Conservation (phyloP, 2,888 invertebrate species). For the Choristoneura rosaceana region DNA sequence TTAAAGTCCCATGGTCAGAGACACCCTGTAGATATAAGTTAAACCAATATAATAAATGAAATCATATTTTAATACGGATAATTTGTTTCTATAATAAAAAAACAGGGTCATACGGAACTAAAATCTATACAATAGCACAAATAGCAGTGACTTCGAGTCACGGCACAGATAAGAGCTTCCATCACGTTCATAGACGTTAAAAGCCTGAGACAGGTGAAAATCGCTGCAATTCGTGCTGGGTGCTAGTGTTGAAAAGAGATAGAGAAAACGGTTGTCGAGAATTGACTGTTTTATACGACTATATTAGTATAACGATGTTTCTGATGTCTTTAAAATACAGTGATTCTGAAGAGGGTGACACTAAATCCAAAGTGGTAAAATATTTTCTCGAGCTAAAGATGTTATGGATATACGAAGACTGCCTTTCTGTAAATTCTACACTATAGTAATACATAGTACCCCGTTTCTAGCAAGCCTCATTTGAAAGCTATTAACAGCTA, state of each 20-base stretch:
- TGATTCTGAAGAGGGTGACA: no score
- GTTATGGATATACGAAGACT: no score
- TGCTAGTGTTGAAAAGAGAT: conserved; percentile 4
- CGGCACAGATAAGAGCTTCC: background rate
- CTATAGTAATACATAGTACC: no score
- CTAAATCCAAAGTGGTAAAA: no score
- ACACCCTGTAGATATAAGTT: no score
- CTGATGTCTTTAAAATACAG: no score
- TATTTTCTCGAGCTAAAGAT: no score
- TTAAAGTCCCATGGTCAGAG: no score
- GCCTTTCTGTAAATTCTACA: no score
- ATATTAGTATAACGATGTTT: no score
- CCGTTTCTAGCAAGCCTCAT: no score
- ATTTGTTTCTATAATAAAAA: background rate
- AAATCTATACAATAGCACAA: background rate
- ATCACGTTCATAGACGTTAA: background rate
- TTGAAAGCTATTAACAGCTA: no score
- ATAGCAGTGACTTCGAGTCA: background rate
- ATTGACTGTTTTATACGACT: conserved; percentile 25
- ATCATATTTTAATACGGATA: background rate
- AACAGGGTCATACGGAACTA: background rate
- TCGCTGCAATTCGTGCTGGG: background rate
- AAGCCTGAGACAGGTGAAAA: background rate
- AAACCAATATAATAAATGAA: background rate
- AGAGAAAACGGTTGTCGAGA: conserved; percentile 24